Percentiles rank a stretch among this genome's conserved stretches.
Evolutionary conservation across 1,140 invertebrate species (phyloP).

Genomic region (Tetraneura akinire): DNA sequence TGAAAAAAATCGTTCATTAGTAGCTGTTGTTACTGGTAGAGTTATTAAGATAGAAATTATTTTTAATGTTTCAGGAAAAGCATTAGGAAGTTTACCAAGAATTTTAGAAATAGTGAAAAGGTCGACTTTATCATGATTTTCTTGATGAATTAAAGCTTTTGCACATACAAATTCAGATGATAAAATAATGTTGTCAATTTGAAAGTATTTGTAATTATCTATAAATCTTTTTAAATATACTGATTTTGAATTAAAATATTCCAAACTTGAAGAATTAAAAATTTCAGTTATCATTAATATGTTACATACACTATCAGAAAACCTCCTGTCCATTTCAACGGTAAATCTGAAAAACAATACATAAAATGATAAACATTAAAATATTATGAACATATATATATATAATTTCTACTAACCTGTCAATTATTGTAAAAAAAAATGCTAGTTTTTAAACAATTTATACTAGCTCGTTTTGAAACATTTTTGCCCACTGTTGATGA

Average conservation of each 20-base stretch:
- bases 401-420: neutral
- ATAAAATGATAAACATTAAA: too few relatives aligned
- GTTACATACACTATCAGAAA: neutral
- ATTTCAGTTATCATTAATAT: neutral
- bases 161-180: neutral
- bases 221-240: neutral
- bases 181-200: constrained; percentile 6
- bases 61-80: neutral
- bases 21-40: neutral
- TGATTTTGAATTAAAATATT: constrained; percentile 1
- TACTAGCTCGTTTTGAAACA: neutral
- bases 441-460: neutral
- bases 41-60: constrained; percentile 15
- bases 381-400: neutral
- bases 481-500: constrained; percentile 1
- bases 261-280: constrained; percentile 1
- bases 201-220: neutral
- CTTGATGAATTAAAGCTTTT: neutral
- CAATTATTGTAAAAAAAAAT: constrained; percentile 7
- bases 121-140: neutral
- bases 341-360: neutral
- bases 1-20: constrained; percentile 14
- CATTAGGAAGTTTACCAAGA: neutral
- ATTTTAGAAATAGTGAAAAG: neutral
- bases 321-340: neutral